phyloP scores from a whole-genome alignment of 2,888 invertebrate genomes.

The Trileptium ribeirensis region DNA sequence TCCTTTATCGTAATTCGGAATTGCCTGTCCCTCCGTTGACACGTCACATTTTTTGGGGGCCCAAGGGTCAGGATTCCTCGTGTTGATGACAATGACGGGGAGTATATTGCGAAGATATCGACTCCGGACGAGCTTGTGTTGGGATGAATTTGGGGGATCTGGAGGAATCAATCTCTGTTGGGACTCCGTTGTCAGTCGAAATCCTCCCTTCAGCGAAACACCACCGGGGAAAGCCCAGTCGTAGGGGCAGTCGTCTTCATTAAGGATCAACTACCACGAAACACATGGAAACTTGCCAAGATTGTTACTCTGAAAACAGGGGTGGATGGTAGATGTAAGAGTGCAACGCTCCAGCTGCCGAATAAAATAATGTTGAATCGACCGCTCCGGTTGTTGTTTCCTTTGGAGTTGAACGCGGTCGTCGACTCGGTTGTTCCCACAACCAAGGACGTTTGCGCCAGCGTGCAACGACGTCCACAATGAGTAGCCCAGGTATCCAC shows the following conservation, averaged over 20 bases:
- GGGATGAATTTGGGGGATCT: not conserved
- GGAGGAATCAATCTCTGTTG: not conserved
- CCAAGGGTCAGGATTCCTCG: not conserved
- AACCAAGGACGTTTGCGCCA: too few relatives aligned
- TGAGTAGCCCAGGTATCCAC: too few relatives aligned
- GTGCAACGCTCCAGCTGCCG: not conserved
- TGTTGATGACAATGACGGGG: not conserved
- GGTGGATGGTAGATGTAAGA: not conserved
- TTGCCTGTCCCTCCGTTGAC: not conserved
- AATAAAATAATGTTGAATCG: not conserved
- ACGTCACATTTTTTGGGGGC: not conserved
- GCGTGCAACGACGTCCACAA: too few relatives aligned
- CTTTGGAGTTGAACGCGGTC: not conserved
- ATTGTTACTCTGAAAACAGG: not conserved
- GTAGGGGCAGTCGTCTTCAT: slow-evolving; percentile 10
- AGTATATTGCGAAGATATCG: not conserved
- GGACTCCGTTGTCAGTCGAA: not conserved
- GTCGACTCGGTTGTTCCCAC: too few relatives aligned
- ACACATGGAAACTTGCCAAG: slow-evolving; percentile 1
- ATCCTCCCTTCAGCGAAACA: not conserved
- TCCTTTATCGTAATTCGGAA: not conserved
- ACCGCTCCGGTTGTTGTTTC: not conserved
- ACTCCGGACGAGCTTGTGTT: not conserved
- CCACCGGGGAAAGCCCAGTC: not conserved
- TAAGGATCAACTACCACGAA: not conserved